A percentile compares a stretch with the other conserved stretches of the same genome.
phyloP scores from a whole-genome alignment of 2,797 vertebrate genomes.

The Schizopygopsis malacanthus region DNA sequence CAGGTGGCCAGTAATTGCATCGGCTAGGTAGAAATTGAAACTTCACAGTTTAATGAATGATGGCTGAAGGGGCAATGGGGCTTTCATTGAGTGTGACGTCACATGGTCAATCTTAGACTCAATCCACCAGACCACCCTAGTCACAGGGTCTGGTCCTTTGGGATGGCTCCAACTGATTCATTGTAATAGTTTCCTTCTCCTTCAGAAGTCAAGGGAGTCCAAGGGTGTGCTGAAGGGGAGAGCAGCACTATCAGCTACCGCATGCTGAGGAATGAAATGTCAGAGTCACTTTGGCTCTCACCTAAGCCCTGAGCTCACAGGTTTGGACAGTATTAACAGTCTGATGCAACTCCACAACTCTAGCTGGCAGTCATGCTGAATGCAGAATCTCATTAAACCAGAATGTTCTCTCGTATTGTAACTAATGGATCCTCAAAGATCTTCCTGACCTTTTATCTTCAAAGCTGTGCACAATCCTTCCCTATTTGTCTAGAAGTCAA shows the following conservation, averaged over 20 bases:
- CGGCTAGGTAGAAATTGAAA: conserved; percentile 63
- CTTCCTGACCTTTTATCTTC: not conserved
- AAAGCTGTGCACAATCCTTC: not conserved
- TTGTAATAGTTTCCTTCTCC: conserved; percentile 26
- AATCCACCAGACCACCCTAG: conserved; percentile 59
- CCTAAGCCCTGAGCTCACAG: conserved; percentile 34
- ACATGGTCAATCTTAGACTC: conserved; percentile 41
- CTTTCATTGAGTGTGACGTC: conserved; percentile 63
- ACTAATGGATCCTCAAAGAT: conserved; percentile 13
- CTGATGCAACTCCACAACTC: conserved; percentile 17
- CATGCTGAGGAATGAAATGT: conserved; percentile 72
- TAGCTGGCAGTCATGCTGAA: not conserved
- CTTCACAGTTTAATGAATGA: conserved; percentile 76
- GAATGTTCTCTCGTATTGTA: not conserved
- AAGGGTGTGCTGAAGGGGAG: conserved; percentile 38
- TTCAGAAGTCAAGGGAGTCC: conserved; percentile 49
- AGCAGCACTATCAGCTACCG: conserved; percentile 36
- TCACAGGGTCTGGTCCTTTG: conserved; percentile 41
- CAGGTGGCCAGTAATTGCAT: conserved; percentile 61
- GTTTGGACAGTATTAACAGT: conserved; percentile 21
- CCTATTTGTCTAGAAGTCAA: not conserved
- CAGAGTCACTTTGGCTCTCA: conserved; percentile 65
- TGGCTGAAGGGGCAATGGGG: conserved; percentile 61
- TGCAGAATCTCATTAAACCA: conserved; percentile 19
- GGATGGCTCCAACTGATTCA: conserved; percentile 29